phyloP scores from a whole-genome alignment of 2,113 vertebrate species.

The Morone chrysops region DNA sequence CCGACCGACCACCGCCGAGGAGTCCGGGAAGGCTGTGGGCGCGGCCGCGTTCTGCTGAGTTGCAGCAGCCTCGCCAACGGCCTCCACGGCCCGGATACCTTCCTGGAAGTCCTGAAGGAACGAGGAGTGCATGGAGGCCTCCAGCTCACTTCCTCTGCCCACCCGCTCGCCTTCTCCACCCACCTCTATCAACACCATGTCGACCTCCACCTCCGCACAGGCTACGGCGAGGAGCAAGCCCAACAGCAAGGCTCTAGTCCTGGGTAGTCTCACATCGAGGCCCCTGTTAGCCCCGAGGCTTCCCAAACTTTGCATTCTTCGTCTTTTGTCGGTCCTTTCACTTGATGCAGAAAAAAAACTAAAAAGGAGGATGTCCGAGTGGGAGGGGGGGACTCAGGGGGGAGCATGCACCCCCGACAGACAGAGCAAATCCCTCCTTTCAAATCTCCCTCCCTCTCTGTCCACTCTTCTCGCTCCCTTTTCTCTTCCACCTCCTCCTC shows the following conservation, averaged over 20 bases:
- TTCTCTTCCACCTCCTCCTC: slow-evolving; percentile 43
- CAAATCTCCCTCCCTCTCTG: slow-evolving; percentile 51
- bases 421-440: slow-evolving; percentile 75
- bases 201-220: slow-evolving; percentile 65
- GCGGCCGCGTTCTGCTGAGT: slow-evolving; percentile 53
- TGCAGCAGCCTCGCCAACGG: not conserved
- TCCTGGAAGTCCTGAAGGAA: slow-evolving; percentile 86
- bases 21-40: slow-evolving; percentile 88
- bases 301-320: slow-evolving; percentile 75
- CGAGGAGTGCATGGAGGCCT: slow-evolving; percentile 92
- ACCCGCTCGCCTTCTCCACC: slow-evolving; percentile 70
- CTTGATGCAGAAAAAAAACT: slow-evolving; percentile 36
- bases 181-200: slow-evolving; percentile 68
- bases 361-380: slow-evolving; percentile 67
- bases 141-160: slow-evolving; percentile 83
- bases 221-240: slow-evolving; percentile 80
- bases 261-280: slow-evolving; percentile 71
- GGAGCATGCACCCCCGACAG: slow-evolving; percentile 77
- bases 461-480: slow-evolving; percentile 37
- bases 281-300: slow-evolving; percentile 72
- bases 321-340: slow-evolving; percentile 49
- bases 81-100: slow-evolving; percentile 10
- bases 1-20: slow-evolving; percentile 89
- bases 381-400: slow-evolving; percentile 35
- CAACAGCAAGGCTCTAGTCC: slow-evolving; percentile 70